phyloP scores from a whole-genome alignment of 2,888 invertebrate genomes.

The Alcis repandata region DNA sequence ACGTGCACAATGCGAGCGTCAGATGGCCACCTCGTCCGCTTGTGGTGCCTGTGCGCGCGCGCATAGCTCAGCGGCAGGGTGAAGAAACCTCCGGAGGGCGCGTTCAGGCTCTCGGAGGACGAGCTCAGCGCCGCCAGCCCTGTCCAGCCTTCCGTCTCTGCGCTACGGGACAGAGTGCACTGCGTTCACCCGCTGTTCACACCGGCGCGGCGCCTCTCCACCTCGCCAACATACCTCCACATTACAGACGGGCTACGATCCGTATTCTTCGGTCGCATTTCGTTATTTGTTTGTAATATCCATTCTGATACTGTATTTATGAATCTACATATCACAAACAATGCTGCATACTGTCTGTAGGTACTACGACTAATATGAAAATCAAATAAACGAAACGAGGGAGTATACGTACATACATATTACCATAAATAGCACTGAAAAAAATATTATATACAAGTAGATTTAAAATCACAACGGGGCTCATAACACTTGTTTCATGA shows the following conservation, averaged over 20 bases:
- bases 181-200: constrained; percentile 36
- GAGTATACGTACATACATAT: constrained; percentile 22
- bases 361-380: constrained; percentile 5
- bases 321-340: constrained; percentile 4
- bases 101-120: constrained; percentile 89
- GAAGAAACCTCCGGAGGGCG: constrained; percentile 88
- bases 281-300: background rate
- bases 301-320: background rate
- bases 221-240: background rate
- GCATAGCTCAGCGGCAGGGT: constrained; percentile 92
- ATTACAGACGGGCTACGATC: background rate
- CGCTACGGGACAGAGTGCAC: constrained; percentile 58
- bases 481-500: background rate
- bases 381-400: constrained; percentile 11
- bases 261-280: constrained; percentile 10
- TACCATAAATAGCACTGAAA: constrained; percentile 25
- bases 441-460: constrained; percentile 8
- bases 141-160: constrained; percentile 74
- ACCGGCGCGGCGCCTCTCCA: constrained; percentile 4
- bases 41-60: constrained; percentile 92
- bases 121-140: constrained; percentile 78
- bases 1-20: constrained; percentile 75
- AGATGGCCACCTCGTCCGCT: constrained; percentile 91
- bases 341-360: background rate
- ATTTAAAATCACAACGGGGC: constrained; percentile 1